These are phyloP conservation scores for Drosophila lacteicornis DNA, from an alignment of 1,140 invertebrate species.

Conservation along the genomic window DNA sequence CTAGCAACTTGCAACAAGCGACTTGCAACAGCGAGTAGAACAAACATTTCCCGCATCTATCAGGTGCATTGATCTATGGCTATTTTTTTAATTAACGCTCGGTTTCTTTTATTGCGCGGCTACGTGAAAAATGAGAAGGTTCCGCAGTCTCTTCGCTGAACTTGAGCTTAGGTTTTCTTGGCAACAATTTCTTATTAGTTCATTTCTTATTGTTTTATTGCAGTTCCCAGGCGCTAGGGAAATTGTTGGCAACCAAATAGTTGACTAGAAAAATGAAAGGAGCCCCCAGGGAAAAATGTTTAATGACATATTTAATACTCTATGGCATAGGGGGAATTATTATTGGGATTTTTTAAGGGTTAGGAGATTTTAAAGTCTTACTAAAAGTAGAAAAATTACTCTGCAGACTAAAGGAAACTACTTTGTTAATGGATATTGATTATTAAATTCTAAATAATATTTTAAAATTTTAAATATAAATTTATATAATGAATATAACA, in stretches of 20 bases:
- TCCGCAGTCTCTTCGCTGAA: slow-evolving; percentile 26
- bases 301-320: slow-evolving; percentile 27
- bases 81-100: slow-evolving; percentile 83
- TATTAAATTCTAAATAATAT: too few species aligned
- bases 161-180: slow-evolving; percentile 37
- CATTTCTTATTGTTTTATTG: slow-evolving; percentile 55
- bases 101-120: slow-evolving; percentile 76
- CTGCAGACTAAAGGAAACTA: too few species aligned
- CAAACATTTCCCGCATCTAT: slow-evolving; percentile 70
- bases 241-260: slow-evolving; percentile 36
- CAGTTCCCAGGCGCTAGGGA: slow-evolving; percentile 46
- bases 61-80: slow-evolving; percentile 83
- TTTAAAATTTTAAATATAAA: too few species aligned
- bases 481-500: too few species aligned
- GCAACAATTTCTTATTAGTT: slow-evolving; percentile 54
- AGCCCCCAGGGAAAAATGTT: neutral
- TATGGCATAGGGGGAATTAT: neutral
- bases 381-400: too few species aligned
- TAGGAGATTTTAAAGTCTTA: too few species aligned
- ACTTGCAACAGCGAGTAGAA: slow-evolving; percentile 37
- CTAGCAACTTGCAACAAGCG: slow-evolving; percentile 25
- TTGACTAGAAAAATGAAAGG: slow-evolving; percentile 33
- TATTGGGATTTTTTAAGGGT: neutral
- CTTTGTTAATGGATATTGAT: too few species aligned
- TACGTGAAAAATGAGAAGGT: slow-evolving; percentile 68